Conservation (phyloP, 2,113 vertebrate species). For the Heteronetta atricapilla region DNA sequence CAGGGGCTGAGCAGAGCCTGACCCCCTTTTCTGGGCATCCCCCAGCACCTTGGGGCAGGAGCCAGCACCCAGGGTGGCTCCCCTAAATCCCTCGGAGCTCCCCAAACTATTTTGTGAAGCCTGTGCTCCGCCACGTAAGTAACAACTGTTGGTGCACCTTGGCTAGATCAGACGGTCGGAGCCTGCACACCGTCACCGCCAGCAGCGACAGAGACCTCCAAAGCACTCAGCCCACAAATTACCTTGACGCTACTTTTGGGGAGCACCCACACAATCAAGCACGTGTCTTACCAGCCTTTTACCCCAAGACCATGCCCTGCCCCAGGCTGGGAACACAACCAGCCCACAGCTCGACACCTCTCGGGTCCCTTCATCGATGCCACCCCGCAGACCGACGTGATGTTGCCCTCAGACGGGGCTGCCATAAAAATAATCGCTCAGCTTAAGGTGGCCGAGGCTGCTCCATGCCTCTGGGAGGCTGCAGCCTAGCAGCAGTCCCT, state of each 20-base stretch:
- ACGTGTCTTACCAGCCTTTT: neutral
- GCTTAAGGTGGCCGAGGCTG: neutral
- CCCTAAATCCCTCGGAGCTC: neutral
- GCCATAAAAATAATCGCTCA: neutral
- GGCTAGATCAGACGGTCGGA: neutral
- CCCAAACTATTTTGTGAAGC: neutral
- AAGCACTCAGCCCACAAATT: neutral
- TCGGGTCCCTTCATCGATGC: neutral
- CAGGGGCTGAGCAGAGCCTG: neutral
- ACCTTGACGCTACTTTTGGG: neutral
- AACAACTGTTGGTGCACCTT: neutral
- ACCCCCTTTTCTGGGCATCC: neutral
- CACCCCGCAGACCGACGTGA: accelerated
- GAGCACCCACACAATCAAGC: neutral
- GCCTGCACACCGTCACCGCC: accelerated
- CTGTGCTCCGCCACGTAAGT: accelerated
- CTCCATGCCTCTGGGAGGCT: neutral
- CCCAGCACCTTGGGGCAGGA: neutral
- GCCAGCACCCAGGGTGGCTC: neutral
- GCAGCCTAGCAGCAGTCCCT: neutral
- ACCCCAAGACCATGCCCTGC: neutral
- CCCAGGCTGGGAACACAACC: neutral
- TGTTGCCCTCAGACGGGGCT: accelerated
- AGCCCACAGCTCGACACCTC: neutral
- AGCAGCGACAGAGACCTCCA: accelerated